phyloP scores from a whole-genome alignment of 2,888 invertebrate species.

The Drosophila borealis region DNA sequence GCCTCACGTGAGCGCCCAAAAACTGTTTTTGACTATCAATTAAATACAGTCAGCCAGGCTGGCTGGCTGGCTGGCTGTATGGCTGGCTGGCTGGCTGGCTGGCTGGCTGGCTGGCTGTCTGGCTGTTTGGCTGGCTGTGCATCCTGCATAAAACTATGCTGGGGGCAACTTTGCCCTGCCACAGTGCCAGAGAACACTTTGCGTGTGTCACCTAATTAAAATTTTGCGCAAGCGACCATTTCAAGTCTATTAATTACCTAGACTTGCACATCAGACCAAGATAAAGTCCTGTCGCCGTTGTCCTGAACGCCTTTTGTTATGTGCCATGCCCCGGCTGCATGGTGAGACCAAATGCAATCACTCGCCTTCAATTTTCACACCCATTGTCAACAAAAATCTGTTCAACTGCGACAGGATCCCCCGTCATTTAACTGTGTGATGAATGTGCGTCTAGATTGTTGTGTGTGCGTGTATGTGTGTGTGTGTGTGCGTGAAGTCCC shows the following conservation, averaged over 20 bases:
- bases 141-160: slow-evolving; percentile 21
- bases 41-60: slow-evolving; percentile 60
- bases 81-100: slow-evolving; percentile 1
- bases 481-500: slow-evolving; percentile 40
- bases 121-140: slow-evolving; percentile 4
- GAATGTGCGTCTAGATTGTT: slow-evolving; percentile 50
- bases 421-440: slow-evolving; percentile 70
- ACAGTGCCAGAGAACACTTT: slow-evolving; percentile 43
- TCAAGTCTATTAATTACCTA: slow-evolving; percentile 79
- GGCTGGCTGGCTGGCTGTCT: slow-evolving; percentile 3
- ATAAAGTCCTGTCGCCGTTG: slow-evolving; percentile 29
- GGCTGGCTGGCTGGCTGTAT: background rate
- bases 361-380: slow-evolving; percentile 80
- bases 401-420: slow-evolving; percentile 62
- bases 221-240: slow-evolving; percentile 75
- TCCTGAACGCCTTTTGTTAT: slow-evolving; percentile 32
- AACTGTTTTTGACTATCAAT: slow-evolving; percentile 78
- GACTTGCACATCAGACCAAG: slow-evolving; percentile 45
- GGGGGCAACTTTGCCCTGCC: slow-evolving; percentile 15
- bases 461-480: slow-evolving; percentile 12
- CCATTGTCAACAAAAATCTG: slow-evolving; percentile 80
- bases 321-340: slow-evolving; percentile 10
- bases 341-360: slow-evolving; percentile 71
- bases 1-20: slow-evolving; percentile 41
- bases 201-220: slow-evolving; percentile 79